Evolutionary conservation across 2,888 invertebrate species (phyloP).

Genomic region (Aromia moschata): DNA sequence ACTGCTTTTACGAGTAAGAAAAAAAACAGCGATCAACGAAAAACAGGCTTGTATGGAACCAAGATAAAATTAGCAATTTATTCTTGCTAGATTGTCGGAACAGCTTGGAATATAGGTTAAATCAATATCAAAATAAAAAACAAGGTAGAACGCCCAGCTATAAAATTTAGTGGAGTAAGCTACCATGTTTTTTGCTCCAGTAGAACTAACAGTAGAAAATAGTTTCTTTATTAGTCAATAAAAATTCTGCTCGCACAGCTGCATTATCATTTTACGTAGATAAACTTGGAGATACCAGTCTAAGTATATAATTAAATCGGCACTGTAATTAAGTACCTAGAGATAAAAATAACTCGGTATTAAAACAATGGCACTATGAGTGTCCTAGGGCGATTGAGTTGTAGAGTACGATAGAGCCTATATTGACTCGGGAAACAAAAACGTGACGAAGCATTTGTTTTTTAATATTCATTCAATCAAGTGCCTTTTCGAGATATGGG

Average conservation of each 20-base stretch:
- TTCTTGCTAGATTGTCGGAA: too few relatives aligned
- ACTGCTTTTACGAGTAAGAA: too few relatives aligned
- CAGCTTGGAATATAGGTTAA: too few relatives aligned
- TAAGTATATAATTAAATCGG: constrained; percentile 22
- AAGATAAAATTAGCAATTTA: too few relatives aligned
- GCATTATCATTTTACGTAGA: constrained; percentile 8
- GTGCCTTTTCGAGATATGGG: too few relatives aligned
- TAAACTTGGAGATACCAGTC: constrained; percentile 13
- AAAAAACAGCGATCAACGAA: too few relatives aligned
- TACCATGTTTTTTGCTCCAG: neutral
- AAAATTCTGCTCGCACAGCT: constrained; percentile 10
- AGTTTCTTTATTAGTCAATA: neutral
- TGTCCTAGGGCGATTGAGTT: constrained; percentile 15
- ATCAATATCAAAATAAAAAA: too few relatives aligned
- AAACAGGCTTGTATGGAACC: too few relatives aligned
- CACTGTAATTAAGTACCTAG: constrained; percentile 11
- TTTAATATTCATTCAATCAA: too few relatives aligned
- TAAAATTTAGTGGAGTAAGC: too few relatives aligned
- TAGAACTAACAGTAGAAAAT: neutral
- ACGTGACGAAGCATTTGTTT: too few relatives aligned
- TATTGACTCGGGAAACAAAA: constrained; percentile 14
- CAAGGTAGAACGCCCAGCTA: too few relatives aligned
- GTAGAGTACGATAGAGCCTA: constrained; percentile 7
- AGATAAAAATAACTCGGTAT: constrained; percentile 13
- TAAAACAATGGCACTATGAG: constrained; percentile 6